Percentiles rank a stretch among this genome's conserved stretches.
Conservation (phyloP, 1,140 invertebrate genomes). For the Proctacanthus coquilletti region DNA sequence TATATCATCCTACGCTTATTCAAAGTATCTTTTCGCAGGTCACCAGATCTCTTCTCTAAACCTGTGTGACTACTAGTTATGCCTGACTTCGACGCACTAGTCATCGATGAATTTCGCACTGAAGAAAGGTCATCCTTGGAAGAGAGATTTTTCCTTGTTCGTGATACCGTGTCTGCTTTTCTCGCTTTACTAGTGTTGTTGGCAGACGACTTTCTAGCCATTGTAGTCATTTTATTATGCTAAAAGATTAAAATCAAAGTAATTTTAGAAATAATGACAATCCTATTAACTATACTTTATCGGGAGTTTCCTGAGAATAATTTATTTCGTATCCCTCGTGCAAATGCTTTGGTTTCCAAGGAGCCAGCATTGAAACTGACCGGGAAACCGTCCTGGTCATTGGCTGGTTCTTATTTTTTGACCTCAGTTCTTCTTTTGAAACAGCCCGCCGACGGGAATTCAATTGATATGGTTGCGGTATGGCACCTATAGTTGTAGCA, state of each 20-base stretch:
- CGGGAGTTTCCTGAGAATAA: constrained; percentile 57
- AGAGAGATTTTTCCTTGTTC: constrained; percentile 7
- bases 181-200: constrained; percentile 15
- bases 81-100: constrained; percentile 17
- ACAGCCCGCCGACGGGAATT: constrained; percentile 15
- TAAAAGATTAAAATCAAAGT: not conserved
- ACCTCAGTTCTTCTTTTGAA: constrained; percentile 55
- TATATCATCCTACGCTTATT: not conserved
- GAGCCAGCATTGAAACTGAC: constrained; percentile 66
- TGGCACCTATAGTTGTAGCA: constrained; percentile 46
- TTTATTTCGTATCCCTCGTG: constrained; percentile 61
- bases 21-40: not conserved
- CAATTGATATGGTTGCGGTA: constrained; percentile 27
- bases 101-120: constrained; percentile 14
- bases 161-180: constrained; percentile 8
- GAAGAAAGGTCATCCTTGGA: constrained; percentile 19
- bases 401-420: constrained; percentile 39
- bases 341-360: constrained; percentile 61
- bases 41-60: constrained; percentile 16
- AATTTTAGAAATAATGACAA: not conserved
- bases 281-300: constrained; percentile 29
- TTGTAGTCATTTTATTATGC: constrained; percentile 15
- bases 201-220: constrained; percentile 20
- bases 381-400: constrained; percentile 62
- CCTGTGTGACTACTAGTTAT: too few relatives aligned